A percentile compares a stretch with the other conserved stretches of the same genome.
phyloP scores from a whole-genome alignment of 2,797 vertebrate genomes.

The Lindbergichthys nudifrons region DNA sequence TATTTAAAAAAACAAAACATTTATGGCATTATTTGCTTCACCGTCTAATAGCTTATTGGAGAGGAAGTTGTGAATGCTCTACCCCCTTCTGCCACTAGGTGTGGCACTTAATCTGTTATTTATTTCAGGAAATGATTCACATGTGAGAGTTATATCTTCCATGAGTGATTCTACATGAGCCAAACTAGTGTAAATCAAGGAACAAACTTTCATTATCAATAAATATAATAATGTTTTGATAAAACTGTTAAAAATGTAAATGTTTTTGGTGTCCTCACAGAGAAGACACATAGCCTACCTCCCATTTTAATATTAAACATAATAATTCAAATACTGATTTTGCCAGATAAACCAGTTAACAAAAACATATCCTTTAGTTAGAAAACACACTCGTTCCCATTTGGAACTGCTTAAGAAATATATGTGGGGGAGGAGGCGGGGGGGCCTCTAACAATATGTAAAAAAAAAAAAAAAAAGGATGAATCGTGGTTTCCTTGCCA shows the following conservation, averaged over 20 bases:
- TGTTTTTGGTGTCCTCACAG: background rate
- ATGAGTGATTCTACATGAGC: background rate
- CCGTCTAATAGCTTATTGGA: slow-evolving; percentile 19
- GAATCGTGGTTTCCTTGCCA: slow-evolving; percentile 66
- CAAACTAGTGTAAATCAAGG: slow-evolving; percentile 2
- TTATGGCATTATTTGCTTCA: background rate
- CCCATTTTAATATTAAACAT: slow-evolving; percentile 12
- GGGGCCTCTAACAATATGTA: slow-evolving; percentile 56
- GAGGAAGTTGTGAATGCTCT: slow-evolving; percentile 70
- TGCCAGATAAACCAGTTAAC: slow-evolving; percentile 22
- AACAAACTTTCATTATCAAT: background rate
- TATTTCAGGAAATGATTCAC: slow-evolving; percentile 73
- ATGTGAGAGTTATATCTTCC: slow-evolving; percentile 13
- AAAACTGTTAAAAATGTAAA: background rate
- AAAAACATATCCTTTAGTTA: slow-evolving; percentile 29
- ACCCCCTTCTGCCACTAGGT: slow-evolving; percentile 87
- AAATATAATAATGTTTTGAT: background rate
- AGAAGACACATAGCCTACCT: slow-evolving; percentile 6
- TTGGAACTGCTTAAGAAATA: slow-evolving; percentile 59
- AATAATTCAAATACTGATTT: slow-evolving; percentile 33
- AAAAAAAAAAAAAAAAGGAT: slow-evolving; percentile 21
- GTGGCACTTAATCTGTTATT: slow-evolving; percentile 90
- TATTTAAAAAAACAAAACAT: too few relatives aligned
- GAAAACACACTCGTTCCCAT: slow-evolving; percentile 64
- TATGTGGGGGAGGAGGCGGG: slow-evolving; percentile 36